phyloP scores from a whole-genome alignment of 2,797 vertebrate genomes.

The Lophius americanus region DNA sequence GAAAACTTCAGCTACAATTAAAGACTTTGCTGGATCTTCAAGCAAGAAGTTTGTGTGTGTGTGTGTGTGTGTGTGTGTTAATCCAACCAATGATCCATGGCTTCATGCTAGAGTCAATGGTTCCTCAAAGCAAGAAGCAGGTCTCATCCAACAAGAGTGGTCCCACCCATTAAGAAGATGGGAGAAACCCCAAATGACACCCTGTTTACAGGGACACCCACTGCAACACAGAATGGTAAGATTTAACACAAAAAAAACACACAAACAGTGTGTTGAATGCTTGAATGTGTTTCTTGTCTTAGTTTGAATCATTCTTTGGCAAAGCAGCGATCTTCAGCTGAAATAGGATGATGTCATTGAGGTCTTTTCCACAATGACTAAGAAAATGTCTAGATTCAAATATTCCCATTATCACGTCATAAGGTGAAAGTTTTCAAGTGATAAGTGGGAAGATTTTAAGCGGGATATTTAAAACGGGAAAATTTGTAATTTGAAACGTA shows the following conservation, averaged over 20 bases:
- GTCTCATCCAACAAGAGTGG: constrained; percentile 35
- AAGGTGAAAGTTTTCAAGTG: too few relatives aligned
- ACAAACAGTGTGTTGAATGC: too few relatives aligned
- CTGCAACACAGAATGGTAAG: constrained; percentile 62
- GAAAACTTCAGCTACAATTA: constrained; percentile 1
- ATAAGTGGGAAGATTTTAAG: too few relatives aligned
- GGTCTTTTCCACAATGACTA: too few relatives aligned
- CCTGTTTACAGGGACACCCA: constrained; percentile 7
- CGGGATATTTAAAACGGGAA: too few relatives aligned
- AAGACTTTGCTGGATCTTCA: constrained; percentile 48
- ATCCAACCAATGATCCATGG: background rate
- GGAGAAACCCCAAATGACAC: constrained; percentile 17
- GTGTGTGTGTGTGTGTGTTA: too few relatives aligned
- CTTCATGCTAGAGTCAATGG: constrained; percentile 32
- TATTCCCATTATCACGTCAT: too few relatives aligned
- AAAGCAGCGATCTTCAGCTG: background rate
- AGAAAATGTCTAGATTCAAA: too few relatives aligned
- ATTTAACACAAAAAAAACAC: background rate
- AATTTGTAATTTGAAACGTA: too few relatives aligned
- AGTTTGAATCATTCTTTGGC: too few relatives aligned
- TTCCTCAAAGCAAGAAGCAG: constrained; percentile 13
- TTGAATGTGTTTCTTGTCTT: too few relatives aligned
- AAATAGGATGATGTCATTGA: too few relatives aligned
- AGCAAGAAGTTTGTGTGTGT: constrained; percentile 20
- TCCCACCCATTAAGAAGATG: constrained; percentile 52